Evolutionary conservation across 2,888 invertebrate species (phyloP), one percentile per base, ranked within the genome.

Genomic region (Spialia ferax): DNA sequence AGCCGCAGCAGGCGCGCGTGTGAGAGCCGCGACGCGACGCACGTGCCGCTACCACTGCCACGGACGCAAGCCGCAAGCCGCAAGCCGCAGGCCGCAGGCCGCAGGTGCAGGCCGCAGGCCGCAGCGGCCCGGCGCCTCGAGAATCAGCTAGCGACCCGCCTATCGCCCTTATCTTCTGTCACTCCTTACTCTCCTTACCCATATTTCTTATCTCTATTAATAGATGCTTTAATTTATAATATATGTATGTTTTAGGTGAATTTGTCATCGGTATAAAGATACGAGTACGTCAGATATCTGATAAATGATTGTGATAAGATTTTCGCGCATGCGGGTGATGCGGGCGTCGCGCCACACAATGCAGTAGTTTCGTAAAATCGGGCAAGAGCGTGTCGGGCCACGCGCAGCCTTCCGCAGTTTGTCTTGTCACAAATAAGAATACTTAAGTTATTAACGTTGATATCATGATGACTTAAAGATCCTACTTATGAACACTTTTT

Each of bases 211-310:
- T 63, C 63, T 63, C 18, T 5, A 3, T 5, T 38, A 63, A 54
- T 38, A 63, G 38, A n/a, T 45, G 22, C 42, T 55, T 63, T 42
- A 63, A 63, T 29, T 63, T 55, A 63, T 42, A 55, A 55, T 55
- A 63, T 42, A 55, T 38, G 18, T 38, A 45, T 42, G 20, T 48
- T 63, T 63, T 56, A 56, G 32, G 55, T 15, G 20, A 13, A 42
- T 42, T 32, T 55, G 56, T 56, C 56, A 63, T 13, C 55, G 45
- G 73, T 68, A 45, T 45, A 67, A 72, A 50, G 61, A 63, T 61
- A 68, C 70, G 70, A 56, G 60, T 61, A 68, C 70, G 70, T 70
- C 70, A 70, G 70, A 70, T 68, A 63, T 64, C 56, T 45, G 63
- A 63, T 63, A 56, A 63, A 26, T 45, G 55, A 63, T 56, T 32